Base-by-base conservation (phyloP, 2,888 invertebrate species). In the Melitaea athalia region DNA sequence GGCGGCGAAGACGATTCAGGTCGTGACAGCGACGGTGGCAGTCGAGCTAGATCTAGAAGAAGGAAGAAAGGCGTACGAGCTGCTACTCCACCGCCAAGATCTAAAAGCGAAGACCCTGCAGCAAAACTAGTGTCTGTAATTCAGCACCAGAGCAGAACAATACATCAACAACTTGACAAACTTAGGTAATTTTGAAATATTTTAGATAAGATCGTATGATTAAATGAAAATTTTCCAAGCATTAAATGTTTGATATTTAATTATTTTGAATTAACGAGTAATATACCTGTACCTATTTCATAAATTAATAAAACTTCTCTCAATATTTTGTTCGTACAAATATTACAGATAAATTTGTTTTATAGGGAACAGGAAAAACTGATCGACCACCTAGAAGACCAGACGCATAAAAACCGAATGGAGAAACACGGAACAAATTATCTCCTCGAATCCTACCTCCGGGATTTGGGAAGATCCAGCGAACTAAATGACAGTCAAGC, bases 341-440 rank as follows among this genome's bases (percentile, higher is more conserved):
- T 31, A 33, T 7, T 12, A 14, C 10, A 31, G 33, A 47, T 43
- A 38, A 43, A 43, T 45, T 66, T 71, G 5, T 33, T 14, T 82
- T 79, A 65, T 90, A 95, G 95, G 77, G 95, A 96, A 79, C 95
- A 95, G 82, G 97, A 97, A 82, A 94, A 95, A 78, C 94, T 96
- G 79, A 97, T 97, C 77, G 95, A 96, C 73, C 94, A 94, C 79
- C 94, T 96, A 76, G 96, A 96, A 90, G 95, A 96, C 80, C 95
- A 96, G 80, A 95, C 96, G 42, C 96, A 97, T 85, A 94, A 95
- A 74, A 94, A 93, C 57, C 91, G 96, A 60, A 95, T 96, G 86
- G 94, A 95, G 74, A 95, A 96, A 78, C 94, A 96, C 80, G 96
- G 96, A 17, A 96, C 96, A 72, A 96, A 97, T 85, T 97, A 97